Evolutionary conservation across 2,888 invertebrate species (phyloP).

Genomic region (Cryptocephalus primarius): DNA sequence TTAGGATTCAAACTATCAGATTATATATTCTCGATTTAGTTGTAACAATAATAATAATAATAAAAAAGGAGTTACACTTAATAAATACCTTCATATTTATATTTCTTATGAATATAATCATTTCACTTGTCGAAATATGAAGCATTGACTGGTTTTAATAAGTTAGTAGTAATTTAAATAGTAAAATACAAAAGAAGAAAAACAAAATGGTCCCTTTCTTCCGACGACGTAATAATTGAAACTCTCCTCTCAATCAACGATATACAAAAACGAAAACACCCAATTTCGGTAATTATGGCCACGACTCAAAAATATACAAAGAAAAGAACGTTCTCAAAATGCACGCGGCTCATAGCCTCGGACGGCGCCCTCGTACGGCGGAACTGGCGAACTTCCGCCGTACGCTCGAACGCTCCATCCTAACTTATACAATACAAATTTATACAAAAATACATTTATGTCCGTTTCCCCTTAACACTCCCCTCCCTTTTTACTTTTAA

Average conservation of each 20-base stretch:
- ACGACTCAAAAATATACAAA: constrained; percentile 16
- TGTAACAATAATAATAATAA: too few relatives aligned
- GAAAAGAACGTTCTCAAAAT: neutral
- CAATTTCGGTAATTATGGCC: constrained; percentile 26
- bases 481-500: constrained; percentile 1
- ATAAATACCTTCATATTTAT: too few relatives aligned
- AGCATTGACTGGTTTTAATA: too few relatives aligned
- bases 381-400: constrained; percentile 27
- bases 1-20: too few relatives aligned
- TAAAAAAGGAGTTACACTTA: too few relatives aligned
- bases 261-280: constrained; percentile 17
- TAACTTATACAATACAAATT: constrained; percentile 18
- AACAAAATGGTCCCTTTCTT: constrained; percentile 32
- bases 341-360: neutral
- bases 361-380: constrained; percentile 10
- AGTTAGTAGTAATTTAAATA: too few relatives aligned
- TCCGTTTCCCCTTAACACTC: too few relatives aligned
- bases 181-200: neutral
- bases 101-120: too few relatives aligned
- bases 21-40: too few relatives aligned
- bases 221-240: constrained; percentile 26
- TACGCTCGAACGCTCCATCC: constrained; percentile 11
- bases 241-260: constrained; percentile 6
- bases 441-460: constrained; percentile 30
- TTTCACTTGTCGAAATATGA: too few relatives aligned